A percentile compares a stretch with the other conserved stretches of the same genome.
phyloP scores from a whole-genome alignment of 2,888 invertebrate species.

The Liodrosophila aerea region DNA sequence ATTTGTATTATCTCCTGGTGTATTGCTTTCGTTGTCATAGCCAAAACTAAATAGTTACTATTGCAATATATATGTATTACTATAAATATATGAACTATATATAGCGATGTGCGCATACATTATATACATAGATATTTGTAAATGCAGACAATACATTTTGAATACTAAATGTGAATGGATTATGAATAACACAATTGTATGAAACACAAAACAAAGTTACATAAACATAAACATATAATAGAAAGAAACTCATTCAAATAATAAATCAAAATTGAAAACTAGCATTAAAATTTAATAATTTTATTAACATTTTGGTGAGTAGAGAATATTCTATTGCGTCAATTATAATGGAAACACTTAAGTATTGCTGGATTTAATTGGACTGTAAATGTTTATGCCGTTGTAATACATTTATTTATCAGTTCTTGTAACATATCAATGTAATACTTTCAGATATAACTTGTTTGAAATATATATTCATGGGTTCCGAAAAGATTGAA shows the following conservation, averaged over 20 bases:
- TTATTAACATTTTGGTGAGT: constrained; percentile 3
- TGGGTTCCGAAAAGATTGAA: too few relatives aligned
- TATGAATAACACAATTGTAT: constrained; percentile 15
- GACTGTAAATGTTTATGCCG: too few relatives aligned
- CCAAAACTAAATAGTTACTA: constrained; percentile 41
- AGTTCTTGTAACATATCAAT: too few relatives aligned
- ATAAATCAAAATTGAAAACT: constrained; percentile 38
- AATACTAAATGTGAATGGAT: constrained; percentile 65
- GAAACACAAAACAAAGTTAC: constrained; percentile 34
- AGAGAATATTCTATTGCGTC: too few relatives aligned
- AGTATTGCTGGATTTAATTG: too few relatives aligned
- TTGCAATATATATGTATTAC: constrained; percentile 29
- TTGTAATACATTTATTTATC: too few relatives aligned
- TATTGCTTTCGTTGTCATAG: constrained; percentile 37
- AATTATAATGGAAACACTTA: too few relatives aligned
- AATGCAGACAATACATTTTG: constrained; percentile 75
- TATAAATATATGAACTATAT: constrained; percentile 10
- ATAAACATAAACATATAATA: constrained; percentile 23
- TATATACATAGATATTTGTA: constrained; percentile 31
- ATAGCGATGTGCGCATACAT: constrained; percentile 20
- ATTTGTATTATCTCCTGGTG: constrained; percentile 47
- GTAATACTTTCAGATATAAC: too few relatives aligned
- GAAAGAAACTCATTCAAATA: constrained; percentile 52
- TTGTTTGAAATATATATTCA: too few relatives aligned
- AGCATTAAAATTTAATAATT: constrained; percentile 2